Percentiles rank a stretch among this genome's conserved stretches.
Conservation (phyloP, 2,797 vertebrate species). For the Centroberyx gerrardi region DNA sequence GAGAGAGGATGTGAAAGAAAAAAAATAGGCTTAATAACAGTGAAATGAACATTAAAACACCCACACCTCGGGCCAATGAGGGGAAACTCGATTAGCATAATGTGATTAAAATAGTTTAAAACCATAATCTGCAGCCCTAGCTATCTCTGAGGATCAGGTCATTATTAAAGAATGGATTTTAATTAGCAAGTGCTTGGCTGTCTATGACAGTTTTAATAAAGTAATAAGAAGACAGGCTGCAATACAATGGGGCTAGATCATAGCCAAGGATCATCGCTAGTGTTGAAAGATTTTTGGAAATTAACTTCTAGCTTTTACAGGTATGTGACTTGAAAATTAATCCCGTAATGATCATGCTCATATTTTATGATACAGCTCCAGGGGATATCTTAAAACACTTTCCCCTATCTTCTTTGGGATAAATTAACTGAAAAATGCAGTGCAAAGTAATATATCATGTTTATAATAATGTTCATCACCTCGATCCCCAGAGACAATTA, state of each 20-base stretch:
- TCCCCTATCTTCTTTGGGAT: neutral
- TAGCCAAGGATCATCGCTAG: neutral
- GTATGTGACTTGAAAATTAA: neutral
- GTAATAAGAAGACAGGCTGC: neutral
- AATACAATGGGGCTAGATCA: slow-evolving; percentile 9
- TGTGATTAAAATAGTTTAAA: slow-evolving; percentile 54
- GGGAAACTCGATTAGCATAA: slow-evolving; percentile 46
- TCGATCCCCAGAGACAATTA: neutral
- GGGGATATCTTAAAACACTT: too few species aligned
- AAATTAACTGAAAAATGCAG: neutral
- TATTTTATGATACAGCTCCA: neutral
- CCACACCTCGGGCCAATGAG: slow-evolving; percentile 14
- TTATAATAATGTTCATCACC: neutral
- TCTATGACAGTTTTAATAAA: slow-evolving; percentile 46
- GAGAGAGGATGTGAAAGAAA: neutral
- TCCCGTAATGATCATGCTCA: neutral
- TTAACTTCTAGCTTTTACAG: neutral
- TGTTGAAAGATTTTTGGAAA: slow-evolving; percentile 9
- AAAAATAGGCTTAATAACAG: slow-evolving; percentile 20
- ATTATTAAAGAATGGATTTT: slow-evolving; percentile 44
- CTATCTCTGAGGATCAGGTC: slow-evolving; percentile 17
- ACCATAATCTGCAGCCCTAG: slow-evolving; percentile 27
- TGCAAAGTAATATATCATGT: too few species aligned
- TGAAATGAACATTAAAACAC: slow-evolving; percentile 40
- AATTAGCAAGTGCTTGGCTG: slow-evolving; percentile 45